These are phyloP conservation scores for Orchesellides sinensis DNA, from an alignment of 2,888 invertebrate genomes.

Conservation along the genomic window DNA sequence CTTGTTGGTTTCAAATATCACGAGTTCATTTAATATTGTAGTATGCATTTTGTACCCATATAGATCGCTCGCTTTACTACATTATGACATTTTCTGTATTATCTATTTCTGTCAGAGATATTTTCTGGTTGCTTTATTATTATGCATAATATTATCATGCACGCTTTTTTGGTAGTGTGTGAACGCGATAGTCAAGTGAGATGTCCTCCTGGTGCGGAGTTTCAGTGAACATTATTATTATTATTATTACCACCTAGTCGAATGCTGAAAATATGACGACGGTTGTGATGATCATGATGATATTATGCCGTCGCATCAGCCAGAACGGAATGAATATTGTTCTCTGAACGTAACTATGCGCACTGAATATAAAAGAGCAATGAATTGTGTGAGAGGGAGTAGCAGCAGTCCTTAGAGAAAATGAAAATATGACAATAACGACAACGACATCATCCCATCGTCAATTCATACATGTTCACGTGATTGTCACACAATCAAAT, in stretches of 20 bases:
- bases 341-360: neutral
- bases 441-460: neutral
- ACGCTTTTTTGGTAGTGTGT: too few species aligned
- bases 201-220: too few species aligned
- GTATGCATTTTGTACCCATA: too few species aligned
- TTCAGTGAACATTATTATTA: neutral
- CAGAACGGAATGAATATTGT: conserved; percentile 5
- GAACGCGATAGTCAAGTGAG: too few species aligned
- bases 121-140: neutral
- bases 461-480: neutral
- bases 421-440: neutral
- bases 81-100: neutral
- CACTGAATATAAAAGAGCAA: conserved; percentile 1
- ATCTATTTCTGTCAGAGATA: conserved; percentile 1
- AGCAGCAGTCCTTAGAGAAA: neutral
- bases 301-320: neutral
- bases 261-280: neutral
- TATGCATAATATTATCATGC: neutral
- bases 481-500: conserved; percentile 52
- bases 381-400: neutral
- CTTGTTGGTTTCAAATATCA: too few species aligned
- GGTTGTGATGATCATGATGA: conserved; percentile 10
- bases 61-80: too few species aligned
- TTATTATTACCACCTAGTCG: too few species aligned
- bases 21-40: too few species aligned